Base-by-base conservation (phyloP, 2,888 invertebrate species). In the Monopis laevigella region DNA sequence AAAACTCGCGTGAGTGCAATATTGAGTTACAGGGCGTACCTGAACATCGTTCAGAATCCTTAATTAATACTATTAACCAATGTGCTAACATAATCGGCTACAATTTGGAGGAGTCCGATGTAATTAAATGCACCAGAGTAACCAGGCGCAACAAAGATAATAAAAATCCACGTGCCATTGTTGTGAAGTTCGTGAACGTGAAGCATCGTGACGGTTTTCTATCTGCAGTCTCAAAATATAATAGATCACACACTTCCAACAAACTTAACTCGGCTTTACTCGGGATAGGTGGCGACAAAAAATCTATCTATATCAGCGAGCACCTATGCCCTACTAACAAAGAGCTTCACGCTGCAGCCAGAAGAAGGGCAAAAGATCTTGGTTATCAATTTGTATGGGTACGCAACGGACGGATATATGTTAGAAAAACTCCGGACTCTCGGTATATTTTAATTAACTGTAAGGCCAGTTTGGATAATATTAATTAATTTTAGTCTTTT, bases 301-400 rank as follows among this genome's bases (percentile, higher is more conserved):
- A 13, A 36, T 53, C 1, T 16, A 35, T 52, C 1, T 53, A 36
- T 17, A 42, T 51, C 2, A 36, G 32, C 3, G 53, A 53, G 24
- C 51, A 53, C 40, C 48, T 53, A 1, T 48, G 49, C 10, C 49
- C 51, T 12, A 13, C 36, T 1, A 47, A 47, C 18, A 53, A 51
- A 38, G 27, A 45, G 3, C 19, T 50, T 1, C 51, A 53, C 32
- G 49, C 51, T 18, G 46, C 45, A 11, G 42, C 49, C 5, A 36
- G 50, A 35, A 18, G 16, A 3, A 46, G 38, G 21, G 46, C 46
- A 5, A 50, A 42, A 17, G 46, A 49, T 21, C 30, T 45, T 10
- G 28, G 41, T 8, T 51, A 47, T 41, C 47, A 45, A 32, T 46
- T 39, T 30, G 39, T 47, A 1, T 44, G 43, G 46, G 43, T 50